Base-by-base conservation (phyloP, 2,888 invertebrate species). In the Eurytoma californica region DNA sequence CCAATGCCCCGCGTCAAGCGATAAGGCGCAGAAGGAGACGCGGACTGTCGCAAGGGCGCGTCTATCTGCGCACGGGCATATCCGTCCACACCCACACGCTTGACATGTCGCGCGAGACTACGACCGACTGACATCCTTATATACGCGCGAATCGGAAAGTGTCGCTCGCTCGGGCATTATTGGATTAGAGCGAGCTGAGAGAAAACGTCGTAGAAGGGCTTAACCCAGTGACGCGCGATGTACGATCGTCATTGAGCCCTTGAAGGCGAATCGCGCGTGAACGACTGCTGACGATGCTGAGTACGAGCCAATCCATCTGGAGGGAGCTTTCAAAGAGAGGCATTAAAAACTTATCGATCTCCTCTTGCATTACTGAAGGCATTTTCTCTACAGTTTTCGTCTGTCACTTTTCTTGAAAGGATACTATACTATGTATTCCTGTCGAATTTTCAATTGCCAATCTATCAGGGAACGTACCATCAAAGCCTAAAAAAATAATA, bases 111-210 rank as follows among this genome's bases (percentile, higher is more conserved):
- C 47, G 58, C 66, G 24, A 67, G n/a, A 24, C n/a, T 53, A 20
- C 69, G 74, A 79, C 79, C 73, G 51, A 74, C 58, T 69, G 79
- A 79, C 79, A 74, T 79, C 74, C 58, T 79, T 79, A 69, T 39
- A 20, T 9, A 39, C 39, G 39, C 39, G 9, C 39, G 39, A 47
- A 65, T 63, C 16, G 57, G n/a, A 65, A 55, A 18, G 63, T 13
- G 39, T 63, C 51, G 39, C 16, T n/a, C 20, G 18, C 13, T 18
- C 24, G 5, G 49, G 24, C 58, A 49, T 49, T 69, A 75, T 75
- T 75, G 60, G 67, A 75, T 67, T 75, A 67, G 60, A 57, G 39
- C 28, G 65, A 58, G 14, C 20, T 16, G 39, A 58, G 13, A n/a
- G 3, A 39, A 47, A 39, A 39, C 39, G 39, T 39, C 39, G 47